Conservation (phyloP, 1,140 invertebrate genomes). For the Teleogryllus occipitalis region DNA sequence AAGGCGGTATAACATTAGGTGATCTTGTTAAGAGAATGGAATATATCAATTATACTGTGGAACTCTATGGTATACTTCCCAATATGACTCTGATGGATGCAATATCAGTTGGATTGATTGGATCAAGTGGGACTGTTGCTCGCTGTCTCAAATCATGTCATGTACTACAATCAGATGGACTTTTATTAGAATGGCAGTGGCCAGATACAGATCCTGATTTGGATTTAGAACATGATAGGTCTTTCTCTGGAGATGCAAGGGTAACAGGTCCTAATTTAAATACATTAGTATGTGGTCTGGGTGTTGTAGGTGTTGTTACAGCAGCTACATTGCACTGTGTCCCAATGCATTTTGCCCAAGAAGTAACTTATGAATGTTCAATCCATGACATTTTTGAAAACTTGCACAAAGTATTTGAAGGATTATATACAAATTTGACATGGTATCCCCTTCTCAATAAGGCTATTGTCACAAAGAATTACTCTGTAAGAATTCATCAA, state of each 20-base stretch:
- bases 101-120: constrained; percentile 19
- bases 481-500: constrained; percentile 11
- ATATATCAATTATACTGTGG: constrained; percentile 13
- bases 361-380: constrained; percentile 15
- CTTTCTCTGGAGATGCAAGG: background rate
- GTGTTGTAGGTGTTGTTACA: constrained; percentile 16
- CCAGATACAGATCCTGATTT: background rate
- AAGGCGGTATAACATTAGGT: constrained; percentile 16
- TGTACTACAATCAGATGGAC: constrained; percentile 15
- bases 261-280: constrained; percentile 6
- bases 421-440: constrained; percentile 15
- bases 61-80: constrained; percentile 19
- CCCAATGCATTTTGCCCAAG: constrained; percentile 17
- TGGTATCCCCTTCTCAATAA: constrained; percentile 22
- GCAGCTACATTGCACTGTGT: constrained; percentile 16
- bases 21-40: constrained; percentile 15
- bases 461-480: constrained; percentile 11
- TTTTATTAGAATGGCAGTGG: constrained; percentile 14
- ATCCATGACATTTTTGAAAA: constrained; percentile 13
- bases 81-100: constrained; percentile 21
- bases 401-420: constrained; percentile 8
- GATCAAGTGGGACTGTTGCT: constrained; percentile 18
- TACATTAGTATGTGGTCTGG: constrained; percentile 19
- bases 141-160: constrained; percentile 16
- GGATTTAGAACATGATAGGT: background rate